A percentile compares a stretch with the other conserved stretches of the same genome.
These are phyloP conservation scores for Acinonyx jubatus DNA, from an alignment of 2,113 vertebrate species.

Conservation along the genomic window DNA sequence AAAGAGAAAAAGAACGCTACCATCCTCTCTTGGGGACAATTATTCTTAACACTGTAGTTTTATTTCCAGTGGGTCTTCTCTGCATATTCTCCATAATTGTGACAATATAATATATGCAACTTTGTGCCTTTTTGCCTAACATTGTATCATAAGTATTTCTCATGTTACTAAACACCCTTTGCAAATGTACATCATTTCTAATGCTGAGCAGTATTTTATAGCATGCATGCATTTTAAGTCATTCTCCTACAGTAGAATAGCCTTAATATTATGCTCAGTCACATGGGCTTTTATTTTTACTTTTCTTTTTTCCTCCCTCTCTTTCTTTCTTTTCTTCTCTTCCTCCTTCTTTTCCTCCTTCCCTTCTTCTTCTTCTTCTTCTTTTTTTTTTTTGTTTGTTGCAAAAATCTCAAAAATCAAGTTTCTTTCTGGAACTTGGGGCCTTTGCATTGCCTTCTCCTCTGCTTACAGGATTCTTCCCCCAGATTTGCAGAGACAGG, in stretches of 20 bases:
- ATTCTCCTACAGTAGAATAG: not conserved
- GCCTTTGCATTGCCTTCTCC: not conserved
- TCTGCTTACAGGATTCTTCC: not conserved
- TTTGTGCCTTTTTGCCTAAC: not conserved
- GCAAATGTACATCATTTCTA: not conserved
- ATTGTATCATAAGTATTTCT: conserved; percentile 14
- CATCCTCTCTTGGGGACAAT: not conserved
- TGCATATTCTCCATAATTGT: not conserved
- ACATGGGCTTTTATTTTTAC: not conserved
- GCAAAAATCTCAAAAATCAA: not conserved
- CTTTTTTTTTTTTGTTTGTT: not conserved
- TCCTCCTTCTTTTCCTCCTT: too few species aligned
- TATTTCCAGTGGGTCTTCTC: not conserved
- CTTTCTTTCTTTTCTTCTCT: not conserved
- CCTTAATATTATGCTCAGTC: not conserved
- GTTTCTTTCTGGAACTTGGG: not conserved
- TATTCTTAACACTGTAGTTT: not conserved
- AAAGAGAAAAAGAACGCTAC: not conserved
- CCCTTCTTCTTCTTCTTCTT: rapidly evolving
- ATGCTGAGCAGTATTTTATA: not conserved
- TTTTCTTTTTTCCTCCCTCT: not conserved
- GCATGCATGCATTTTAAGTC: not conserved
- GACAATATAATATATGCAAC: not conserved
- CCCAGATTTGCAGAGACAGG: not conserved
- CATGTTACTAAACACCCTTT: not conserved